Conservation (phyloP, 2,888 invertebrate species). For the Habrosyne pyritoides region DNA sequence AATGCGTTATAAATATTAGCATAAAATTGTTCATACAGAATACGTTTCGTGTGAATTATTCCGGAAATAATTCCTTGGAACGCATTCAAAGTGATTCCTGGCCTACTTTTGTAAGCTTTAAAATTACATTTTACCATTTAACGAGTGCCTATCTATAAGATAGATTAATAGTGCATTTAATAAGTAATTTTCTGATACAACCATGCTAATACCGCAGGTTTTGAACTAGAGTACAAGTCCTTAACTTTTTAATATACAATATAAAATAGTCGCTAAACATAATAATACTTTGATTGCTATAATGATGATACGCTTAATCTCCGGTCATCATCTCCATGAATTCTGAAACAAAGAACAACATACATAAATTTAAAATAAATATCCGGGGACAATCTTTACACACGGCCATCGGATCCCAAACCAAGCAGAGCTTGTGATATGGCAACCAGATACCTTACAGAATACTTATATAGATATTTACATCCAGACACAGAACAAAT, state of each 20-base stretch:
- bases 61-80: constrained; percentile 72
- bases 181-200: constrained; percentile 38
- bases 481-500: too few species aligned
- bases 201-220: constrained; percentile 76
- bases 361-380: background rate
- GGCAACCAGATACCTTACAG: too few species aligned
- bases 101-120: constrained; percentile 38
- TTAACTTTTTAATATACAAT: constrained; percentile 55
- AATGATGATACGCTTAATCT: constrained; percentile 82
- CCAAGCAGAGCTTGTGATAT: too few species aligned
- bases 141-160: constrained; percentile 70
- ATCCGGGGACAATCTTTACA: too few species aligned
- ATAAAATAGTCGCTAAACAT: constrained; percentile 63
- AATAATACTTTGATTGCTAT: constrained; percentile 57
- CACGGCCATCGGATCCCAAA: too few species aligned
- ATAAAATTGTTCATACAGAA: constrained; percentile 52
- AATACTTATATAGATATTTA: too few species aligned
- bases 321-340: constrained; percentile 98
- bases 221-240: constrained; percentile 73
- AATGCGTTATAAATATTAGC: constrained; percentile 76
- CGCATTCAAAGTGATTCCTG: constrained; percentile 47
- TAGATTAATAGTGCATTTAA: constrained; percentile 55
- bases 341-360: constrained; percentile 83
- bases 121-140: constrained; percentile 33
- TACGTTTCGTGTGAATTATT: constrained; percentile 71